Percentiles rank a stretch among this genome's conserved stretches.
phyloP scores from a whole-genome alignment of 30 jellyfish, hydroid and myxozoan species.

The Aurelia aurita region DNA sequence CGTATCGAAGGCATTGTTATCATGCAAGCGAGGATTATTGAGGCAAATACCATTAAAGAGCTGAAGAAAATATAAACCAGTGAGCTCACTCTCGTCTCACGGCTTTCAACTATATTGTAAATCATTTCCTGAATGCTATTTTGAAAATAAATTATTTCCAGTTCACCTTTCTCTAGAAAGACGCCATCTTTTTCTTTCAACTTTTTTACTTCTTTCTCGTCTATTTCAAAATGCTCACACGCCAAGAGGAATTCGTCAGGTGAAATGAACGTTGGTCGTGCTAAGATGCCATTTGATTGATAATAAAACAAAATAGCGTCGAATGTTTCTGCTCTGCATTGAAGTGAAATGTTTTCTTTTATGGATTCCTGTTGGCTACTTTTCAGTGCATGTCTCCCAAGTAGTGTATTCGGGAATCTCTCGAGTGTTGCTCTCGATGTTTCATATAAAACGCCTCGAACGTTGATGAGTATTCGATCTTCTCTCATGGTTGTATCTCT shows the following conservation, averaged over 20 bases:
- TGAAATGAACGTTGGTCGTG: slow-evolving; percentile 73
- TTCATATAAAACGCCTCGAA: slow-evolving; percentile 81
- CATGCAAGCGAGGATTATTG: slow-evolving; percentile 45
- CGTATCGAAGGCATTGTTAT: slow-evolving; percentile 49
- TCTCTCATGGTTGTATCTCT: background rate
- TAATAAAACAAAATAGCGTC: slow-evolving; percentile 87
- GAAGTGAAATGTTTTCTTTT: slow-evolving; percentile 21
- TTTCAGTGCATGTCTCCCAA: slow-evolving; percentile 58
- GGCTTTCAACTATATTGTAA: slow-evolving; percentile 29
- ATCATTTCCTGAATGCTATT: slow-evolving; percentile 22
- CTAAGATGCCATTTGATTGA: slow-evolving; percentile 83
- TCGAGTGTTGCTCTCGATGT: slow-evolving; percentile 74
- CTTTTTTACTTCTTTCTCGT: slow-evolving; percentile 33
- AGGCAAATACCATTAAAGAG: slow-evolving; percentile 21
- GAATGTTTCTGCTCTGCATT: slow-evolving; percentile 75
- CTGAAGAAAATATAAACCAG: background rate
- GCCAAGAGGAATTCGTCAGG: slow-evolving; percentile 78
- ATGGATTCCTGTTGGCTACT: background rate
- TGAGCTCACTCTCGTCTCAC: slow-evolving; percentile 1
- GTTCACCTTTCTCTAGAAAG: background rate
- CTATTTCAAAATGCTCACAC: slow-evolving; percentile 76
- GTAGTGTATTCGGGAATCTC: slow-evolving; percentile 85
- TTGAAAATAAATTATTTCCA: background rate
- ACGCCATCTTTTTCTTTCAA: slow-evolving; percentile 67
- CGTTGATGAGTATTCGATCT: slow-evolving; percentile 48